These are phyloP conservation scores for Drosophila equinoxialis DNA, from an alignment of 1,140 invertebrate species.

Conservation along the genomic window DNA sequence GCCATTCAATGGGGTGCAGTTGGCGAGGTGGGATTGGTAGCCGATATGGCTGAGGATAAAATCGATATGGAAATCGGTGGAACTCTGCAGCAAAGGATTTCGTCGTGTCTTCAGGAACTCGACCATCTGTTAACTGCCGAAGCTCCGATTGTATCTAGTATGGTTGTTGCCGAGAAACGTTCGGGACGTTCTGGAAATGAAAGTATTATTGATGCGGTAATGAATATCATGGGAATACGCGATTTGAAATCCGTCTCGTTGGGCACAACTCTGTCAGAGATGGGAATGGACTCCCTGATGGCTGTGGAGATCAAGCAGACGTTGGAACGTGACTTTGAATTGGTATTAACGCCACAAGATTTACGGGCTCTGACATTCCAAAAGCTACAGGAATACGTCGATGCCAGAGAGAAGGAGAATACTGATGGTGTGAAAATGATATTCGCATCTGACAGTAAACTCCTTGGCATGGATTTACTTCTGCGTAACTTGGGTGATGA, in stretches of 20 bases:
- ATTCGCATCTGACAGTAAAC: slow-evolving; percentile 62
- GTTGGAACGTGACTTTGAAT: slow-evolving; percentile 91
- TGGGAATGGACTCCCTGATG: slow-evolving; percentile 96
- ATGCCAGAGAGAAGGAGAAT: slow-evolving; percentile 83
- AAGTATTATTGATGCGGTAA: slow-evolving; percentile 87
- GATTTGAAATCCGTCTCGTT: slow-evolving; percentile 87
- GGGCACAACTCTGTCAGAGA: slow-evolving; percentile 90
- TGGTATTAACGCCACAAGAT: slow-evolving; percentile 90
- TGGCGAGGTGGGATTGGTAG: slow-evolving; percentile 89
- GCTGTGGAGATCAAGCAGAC: slow-evolving; percentile 94
- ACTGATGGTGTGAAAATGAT: slow-evolving; percentile 82
- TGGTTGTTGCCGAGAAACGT: slow-evolving; percentile 90
- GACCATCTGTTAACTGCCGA: slow-evolving; percentile 88
- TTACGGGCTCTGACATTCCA: slow-evolving; percentile 87
- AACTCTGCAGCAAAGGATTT: slow-evolving; percentile 92
- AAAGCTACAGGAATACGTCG: slow-evolving; percentile 86
- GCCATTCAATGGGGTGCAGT: slow-evolving; percentile 90
- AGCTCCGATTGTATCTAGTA: slow-evolving; percentile 89
- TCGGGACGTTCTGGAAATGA: slow-evolving; percentile 84
- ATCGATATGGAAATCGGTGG: slow-evolving; percentile 90
- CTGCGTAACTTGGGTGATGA: slow-evolving; percentile 85
- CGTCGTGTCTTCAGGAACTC: slow-evolving; percentile 88
- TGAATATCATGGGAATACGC: slow-evolving; percentile 86
- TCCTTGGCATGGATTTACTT: slow-evolving; percentile 84
- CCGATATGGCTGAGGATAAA: slow-evolving; percentile 92